Percentiles rank a stretch among this genome's conserved stretches.
phyloP scores from a whole-genome alignment of 2,797 vertebrate species.

The Malacoctenus gilli region DNA sequence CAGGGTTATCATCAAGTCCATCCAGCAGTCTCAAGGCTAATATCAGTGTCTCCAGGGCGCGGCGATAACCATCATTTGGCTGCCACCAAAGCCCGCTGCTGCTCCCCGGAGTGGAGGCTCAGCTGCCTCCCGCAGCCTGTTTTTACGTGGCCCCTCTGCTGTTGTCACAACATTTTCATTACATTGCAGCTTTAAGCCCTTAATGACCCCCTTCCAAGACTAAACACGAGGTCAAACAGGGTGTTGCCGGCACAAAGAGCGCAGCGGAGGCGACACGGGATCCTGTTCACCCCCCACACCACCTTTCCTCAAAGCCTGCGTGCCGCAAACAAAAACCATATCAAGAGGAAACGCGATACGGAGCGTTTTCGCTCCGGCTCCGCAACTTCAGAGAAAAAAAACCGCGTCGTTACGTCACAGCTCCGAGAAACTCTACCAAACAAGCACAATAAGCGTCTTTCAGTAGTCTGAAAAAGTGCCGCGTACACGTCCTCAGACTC shows the following conservation, averaged over 20 bases:
- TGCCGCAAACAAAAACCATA: too few relatives aligned
- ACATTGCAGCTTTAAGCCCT: constrained; percentile 72
- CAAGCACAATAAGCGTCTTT: too few relatives aligned
- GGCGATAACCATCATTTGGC: constrained; percentile 76
- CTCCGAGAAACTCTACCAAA: too few relatives aligned
- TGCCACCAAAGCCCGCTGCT: constrained; percentile 53
- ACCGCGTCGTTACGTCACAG: too few relatives aligned
- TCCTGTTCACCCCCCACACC: too few relatives aligned
- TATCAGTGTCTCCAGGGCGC: constrained; percentile 75
- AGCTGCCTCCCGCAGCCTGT: constrained; percentile 74
- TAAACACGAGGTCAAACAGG: constrained; percentile 75
- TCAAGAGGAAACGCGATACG: too few relatives aligned
- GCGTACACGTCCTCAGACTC: too few relatives aligned
- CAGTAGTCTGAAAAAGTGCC: too few relatives aligned
- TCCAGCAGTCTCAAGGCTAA: constrained; percentile 69
- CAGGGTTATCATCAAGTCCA: constrained; percentile 75
- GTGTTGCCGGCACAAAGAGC: constrained; percentile 58
- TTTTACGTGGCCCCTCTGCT: constrained; percentile 69
- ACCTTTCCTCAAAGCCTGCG: background rate
- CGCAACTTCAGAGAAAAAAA: too few relatives aligned
- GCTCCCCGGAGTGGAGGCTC: constrained; percentile 62
- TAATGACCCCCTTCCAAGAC: constrained; percentile 70
- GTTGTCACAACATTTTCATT: constrained; percentile 80
- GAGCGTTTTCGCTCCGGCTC: too few relatives aligned
- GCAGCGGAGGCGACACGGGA: constrained; percentile 28